Conservation (phyloP, 2,113 vertebrate genomes). For the Brachypodius melanocephalos region DNA sequence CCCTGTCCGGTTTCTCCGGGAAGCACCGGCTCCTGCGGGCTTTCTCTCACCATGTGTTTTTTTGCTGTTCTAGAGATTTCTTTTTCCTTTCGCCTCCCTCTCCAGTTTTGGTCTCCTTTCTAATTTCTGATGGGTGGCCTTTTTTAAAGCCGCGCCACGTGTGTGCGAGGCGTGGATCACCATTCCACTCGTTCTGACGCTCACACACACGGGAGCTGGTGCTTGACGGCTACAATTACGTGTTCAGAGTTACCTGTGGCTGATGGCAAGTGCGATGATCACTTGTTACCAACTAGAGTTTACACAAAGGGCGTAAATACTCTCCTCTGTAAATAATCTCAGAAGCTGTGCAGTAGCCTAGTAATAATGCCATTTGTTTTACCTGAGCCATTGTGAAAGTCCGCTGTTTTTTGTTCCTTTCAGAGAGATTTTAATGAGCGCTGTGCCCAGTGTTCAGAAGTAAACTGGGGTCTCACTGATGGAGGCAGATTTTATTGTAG, state of each 20-base stretch:
- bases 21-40: no score
- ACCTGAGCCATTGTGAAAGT: not conserved
- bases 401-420: not conserved
- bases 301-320: not conserved
- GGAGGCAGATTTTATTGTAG: constrained; percentile 88
- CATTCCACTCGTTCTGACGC: no score
- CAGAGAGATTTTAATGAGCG: constrained; percentile 81
- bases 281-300: not conserved
- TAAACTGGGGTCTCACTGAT: constrained; percentile 89
- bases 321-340: not conserved
- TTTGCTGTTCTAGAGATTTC: not conserved
- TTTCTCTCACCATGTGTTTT: rapidly evolving
- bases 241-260: not conserved
- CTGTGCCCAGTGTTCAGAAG: constrained; percentile 81
- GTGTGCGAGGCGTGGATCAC: not conserved
- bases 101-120: not conserved
- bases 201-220: not conserved
- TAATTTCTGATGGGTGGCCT: rapidly evolving
- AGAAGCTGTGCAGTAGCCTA: not conserved
- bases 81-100: not conserved
- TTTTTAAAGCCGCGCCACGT: no score
- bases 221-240: not conserved
- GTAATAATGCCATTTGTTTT: not conserved
- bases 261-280: not conserved
- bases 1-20: not conserved